Evolutionary conservation across 2,113 vertebrate genomes (phyloP).

Genomic region (Ceyx cyanopectus): DNA sequence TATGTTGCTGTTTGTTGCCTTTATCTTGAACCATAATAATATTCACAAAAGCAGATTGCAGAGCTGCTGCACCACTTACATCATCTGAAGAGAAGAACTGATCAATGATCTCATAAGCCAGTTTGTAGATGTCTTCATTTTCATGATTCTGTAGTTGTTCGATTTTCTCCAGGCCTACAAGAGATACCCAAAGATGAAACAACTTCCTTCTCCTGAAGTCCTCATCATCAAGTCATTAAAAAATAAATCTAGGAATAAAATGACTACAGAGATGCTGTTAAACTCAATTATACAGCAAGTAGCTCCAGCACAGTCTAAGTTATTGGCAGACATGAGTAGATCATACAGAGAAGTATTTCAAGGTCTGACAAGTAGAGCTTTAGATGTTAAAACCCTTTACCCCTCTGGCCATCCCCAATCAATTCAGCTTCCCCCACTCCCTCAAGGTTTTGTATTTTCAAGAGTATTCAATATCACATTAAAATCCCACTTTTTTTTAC

Average conservation of each 20-base stretch:
- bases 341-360: background rate
- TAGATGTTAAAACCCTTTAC: background rate
- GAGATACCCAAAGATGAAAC: background rate
- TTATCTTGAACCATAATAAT: background rate
- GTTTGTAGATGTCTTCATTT: slow-evolving; percentile 99
- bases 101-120: slow-evolving; percentile 99
- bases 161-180: slow-evolving; percentile 95
- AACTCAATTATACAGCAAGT: background rate
- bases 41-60: background rate
- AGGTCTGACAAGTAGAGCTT: background rate
- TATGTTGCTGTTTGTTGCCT: background rate
- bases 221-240: background rate
- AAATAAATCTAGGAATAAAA: background rate
- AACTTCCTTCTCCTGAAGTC: background rate
- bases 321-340: background rate
- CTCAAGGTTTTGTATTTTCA: background rate
- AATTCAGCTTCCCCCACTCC: background rate
- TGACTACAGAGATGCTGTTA: background rate
- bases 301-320: background rate
- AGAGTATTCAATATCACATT: background rate
- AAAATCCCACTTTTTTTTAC: background rate
- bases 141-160: slow-evolving; percentile 99
- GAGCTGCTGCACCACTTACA: slow-evolving; percentile 79
- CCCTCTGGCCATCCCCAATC: too few relatives aligned
- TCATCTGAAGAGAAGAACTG: slow-evolving; percentile 99